Conservation (phyloP, 2,888 invertebrate genomes). For the Pollenia griseotomentosa region DNA sequence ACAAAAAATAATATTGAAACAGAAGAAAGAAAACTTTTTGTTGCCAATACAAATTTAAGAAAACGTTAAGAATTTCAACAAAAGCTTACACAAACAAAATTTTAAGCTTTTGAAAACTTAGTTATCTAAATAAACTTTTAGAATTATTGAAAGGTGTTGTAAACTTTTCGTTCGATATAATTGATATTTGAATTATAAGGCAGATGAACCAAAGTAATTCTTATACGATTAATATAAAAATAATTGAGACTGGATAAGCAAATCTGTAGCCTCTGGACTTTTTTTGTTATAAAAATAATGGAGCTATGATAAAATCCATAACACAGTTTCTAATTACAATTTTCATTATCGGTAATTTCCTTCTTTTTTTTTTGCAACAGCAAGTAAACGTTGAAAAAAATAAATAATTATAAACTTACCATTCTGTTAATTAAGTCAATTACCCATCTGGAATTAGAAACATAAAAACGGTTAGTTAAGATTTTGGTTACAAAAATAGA, state of each 20-base stretch:
- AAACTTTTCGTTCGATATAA: neutral
- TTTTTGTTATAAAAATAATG: too few species aligned
- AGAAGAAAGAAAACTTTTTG: constrained; percentile 16
- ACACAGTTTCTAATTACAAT: too few species aligned
- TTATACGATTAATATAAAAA: too few species aligned
- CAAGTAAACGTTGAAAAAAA: neutral
- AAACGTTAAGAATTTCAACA: constrained; percentile 9
- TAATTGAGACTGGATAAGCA: too few species aligned
- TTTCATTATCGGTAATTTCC: too few species aligned
- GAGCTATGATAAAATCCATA: too few species aligned
- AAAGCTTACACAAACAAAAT: constrained; percentile 17
- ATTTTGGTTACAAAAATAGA: constrained; percentile 34
- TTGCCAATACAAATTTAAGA: neutral
- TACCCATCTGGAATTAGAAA: neutral
- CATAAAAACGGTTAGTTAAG: constrained; percentile 10
- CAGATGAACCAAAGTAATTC: too few species aligned
- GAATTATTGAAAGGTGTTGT: constrained; percentile 24
- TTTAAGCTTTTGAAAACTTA: constrained; percentile 26
- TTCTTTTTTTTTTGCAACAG: neutral
- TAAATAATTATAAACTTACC: neutral
- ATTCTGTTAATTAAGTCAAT: neutral
- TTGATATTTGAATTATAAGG: too few species aligned
- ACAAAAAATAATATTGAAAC: constrained; percentile 5
- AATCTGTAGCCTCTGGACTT: too few species aligned
- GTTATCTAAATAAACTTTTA: constrained; percentile 43